Evolutionary conservation across 1,140 invertebrate genomes (phyloP), one percentile per base, ranked within the genome.

Genomic region (Gonioctena quinquepunctata): DNA sequence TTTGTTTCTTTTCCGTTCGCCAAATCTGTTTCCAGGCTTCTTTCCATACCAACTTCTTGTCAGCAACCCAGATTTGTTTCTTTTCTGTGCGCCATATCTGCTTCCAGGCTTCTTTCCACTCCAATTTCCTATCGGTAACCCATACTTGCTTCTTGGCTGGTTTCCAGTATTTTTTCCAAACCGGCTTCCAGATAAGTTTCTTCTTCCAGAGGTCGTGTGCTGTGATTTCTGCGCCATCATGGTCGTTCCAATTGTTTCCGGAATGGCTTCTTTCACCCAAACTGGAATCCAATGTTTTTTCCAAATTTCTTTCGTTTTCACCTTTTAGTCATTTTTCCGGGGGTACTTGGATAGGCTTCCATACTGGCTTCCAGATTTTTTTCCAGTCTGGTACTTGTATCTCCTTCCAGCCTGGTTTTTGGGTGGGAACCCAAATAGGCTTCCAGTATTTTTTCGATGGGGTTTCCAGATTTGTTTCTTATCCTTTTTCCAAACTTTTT

Each of bases 21-120:
- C 91, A 93, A 27, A 91, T 86, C 79, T 92, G 90, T 73, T 92
- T 91, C 89, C 90, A 92, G 76, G 93, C 91, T 61, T 91, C 89
- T 74, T 91, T 90, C 90, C 91, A 93, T 48, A 90, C 87, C 80
- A 91, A 85, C 76, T 92, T 91, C 82, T 93, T 91, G 67, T 92
- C 90, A 7, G 89, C 89, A 65, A 90, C 87, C 92, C 91, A 93
- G 11, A 90, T 88, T 82, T 93, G 90, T 75, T 91, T 91, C 81
- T 93, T 93, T 28, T 91, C 87, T 0, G 89, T 90, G 68, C 89
- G 88, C 91, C 91, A 93, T 22, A 92, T 87, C 80, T 93, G 90
- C 27, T 91, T 88, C 77, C 90, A 91, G 76, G 92, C 89, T 75
- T 92, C 90, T 56, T 91, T 84, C 91, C 92, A 93, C 27, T 89